Base-by-base conservation (phyloP, 2,888 invertebrate genomes). In the Thumatha senex region DNA sequence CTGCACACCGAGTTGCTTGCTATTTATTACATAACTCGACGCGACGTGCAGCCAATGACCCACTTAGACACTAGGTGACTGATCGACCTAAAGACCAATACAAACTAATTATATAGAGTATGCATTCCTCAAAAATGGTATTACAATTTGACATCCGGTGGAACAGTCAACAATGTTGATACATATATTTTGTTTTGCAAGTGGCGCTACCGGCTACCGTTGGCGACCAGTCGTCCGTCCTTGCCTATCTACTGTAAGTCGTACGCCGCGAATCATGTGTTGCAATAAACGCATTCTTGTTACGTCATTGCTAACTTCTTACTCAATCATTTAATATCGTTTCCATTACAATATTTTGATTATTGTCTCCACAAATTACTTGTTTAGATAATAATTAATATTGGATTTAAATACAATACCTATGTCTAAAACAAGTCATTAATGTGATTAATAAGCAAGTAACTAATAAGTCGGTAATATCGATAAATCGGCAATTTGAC, bases 31-130 rank as follows among this genome's bases (percentile, higher is more conserved):
- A 83, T 85, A 86, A 89, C 65, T 42, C 73, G 78, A 86, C 85
- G 85, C 73, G 78, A 86, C 85, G 85, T 88, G 86, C 84, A 87
- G 86, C 82, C 87, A 88, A 86, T 88, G 89, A 84, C 88, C 86
- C 71, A 88, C 83, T 82, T 88, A 76, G 58, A 33, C 63, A 67
- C 61, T 70, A 72, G 72, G 60, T 73, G 66, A 77, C 76, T 75
- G 75, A 79, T 80, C 68, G 61, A 73, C 62, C 76, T 80, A 77
- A 80, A 78, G 72, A 81, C 77, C 81, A 82, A 69, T 73, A 73
- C 70, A 74, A 77, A 77, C 76, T 59, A 61, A 65, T 71, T 24
- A 70, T 62, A 54, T 58, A 43, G 42, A 43, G n/a, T 43, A 34
- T 48, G 52, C 50, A 31, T 39, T 55, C 55, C 48, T 47, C 58